Percentiles rank a stretch among this genome's conserved stretches.
phyloP scores from a whole-genome alignment of 2,797 vertebrate species.

The Oreochromis grahami region DNA sequence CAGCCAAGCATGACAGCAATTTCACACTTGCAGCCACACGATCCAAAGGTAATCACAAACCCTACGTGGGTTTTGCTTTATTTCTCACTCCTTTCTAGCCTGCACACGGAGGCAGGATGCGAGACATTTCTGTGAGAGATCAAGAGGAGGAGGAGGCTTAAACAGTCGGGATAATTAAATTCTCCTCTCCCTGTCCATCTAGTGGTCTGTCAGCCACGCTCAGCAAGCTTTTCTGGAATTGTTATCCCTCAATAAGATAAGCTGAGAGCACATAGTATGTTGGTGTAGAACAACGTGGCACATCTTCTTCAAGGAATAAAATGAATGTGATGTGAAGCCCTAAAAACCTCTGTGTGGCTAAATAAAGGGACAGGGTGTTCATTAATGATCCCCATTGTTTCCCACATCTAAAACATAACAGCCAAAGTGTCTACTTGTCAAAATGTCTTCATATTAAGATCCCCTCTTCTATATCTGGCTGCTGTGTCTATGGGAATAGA shows the following conservation, averaged over 20 bases:
- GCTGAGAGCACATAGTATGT: background rate
- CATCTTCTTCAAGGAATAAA: background rate
- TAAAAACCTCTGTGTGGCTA: background rate
- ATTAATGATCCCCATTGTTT: background rate
- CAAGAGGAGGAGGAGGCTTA: background rate
- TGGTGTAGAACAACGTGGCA: background rate
- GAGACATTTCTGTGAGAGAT: slow-evolving; percentile 13
- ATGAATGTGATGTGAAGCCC: background rate
- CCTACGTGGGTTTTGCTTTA: slow-evolving; percentile 11
- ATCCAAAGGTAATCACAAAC: slow-evolving; percentile 9
- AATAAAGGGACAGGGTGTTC: background rate
- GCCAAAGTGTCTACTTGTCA: background rate
- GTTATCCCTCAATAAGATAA: background rate
- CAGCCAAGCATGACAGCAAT: slow-evolving; percentile 39
- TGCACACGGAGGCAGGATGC: slow-evolving; percentile 1
- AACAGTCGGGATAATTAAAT: slow-evolving; percentile 45
- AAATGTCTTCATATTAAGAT: background rate
- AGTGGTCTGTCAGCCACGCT: background rate
- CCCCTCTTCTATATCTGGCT: background rate
- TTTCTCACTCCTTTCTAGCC: background rate
- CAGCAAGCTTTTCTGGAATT: background rate
- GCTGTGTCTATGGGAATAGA: background rate
- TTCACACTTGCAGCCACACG: slow-evolving; percentile 29
- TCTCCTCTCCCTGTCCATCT: slow-evolving; percentile 20
- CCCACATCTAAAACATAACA: background rate